phyloP scores from a whole-genome alignment of 1,140 invertebrate genomes.

The Plutomurus gul region DNA sequence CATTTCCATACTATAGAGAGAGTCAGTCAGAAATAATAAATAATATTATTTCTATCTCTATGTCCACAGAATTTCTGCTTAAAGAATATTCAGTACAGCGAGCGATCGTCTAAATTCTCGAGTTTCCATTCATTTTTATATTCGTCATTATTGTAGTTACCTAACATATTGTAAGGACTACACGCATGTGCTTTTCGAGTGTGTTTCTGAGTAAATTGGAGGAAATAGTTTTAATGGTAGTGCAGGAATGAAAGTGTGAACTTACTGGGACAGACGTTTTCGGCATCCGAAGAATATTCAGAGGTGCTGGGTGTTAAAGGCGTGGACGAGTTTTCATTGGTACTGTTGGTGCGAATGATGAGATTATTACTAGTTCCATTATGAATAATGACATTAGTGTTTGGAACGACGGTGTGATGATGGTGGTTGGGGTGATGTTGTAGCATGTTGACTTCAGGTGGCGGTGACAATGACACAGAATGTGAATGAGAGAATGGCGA shows the following conservation, averaged over 20 bases:
- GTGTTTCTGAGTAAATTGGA: neutral
- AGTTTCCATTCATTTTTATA: too few relatives aligned
- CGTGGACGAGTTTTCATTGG: constrained; percentile 55
- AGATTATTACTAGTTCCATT: constrained; percentile 30
- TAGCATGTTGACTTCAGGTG: constrained; percentile 29
- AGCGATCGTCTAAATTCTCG: too few relatives aligned
- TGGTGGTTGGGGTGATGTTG: constrained; percentile 37
- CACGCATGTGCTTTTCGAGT: neutral
- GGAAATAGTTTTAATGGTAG: neutral
- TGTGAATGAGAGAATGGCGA: constrained; percentile 5
- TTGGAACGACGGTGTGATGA: neutral
- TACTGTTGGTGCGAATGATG: constrained; percentile 14
- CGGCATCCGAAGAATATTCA: constrained; percentile 70
- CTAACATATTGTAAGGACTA: neutral
- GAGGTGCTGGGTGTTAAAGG: constrained; percentile 71
- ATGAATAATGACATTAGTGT: constrained; percentile 30
- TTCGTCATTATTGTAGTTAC: too few relatives aligned
- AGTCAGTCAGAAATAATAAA: too few relatives aligned
- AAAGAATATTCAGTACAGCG: too few relatives aligned
- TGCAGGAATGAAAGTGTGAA: neutral
- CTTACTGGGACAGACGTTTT: constrained; percentile 53
- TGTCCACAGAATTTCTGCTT: too few relatives aligned
- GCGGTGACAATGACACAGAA: neutral
- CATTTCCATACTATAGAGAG: too few relatives aligned
- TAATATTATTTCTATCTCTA: too few relatives aligned